Evolutionary conservation across 2,888 invertebrate species (phyloP), one percentile per base, ranked within the genome.

Genomic region (Rhimphoctona megacephalus): DNA sequence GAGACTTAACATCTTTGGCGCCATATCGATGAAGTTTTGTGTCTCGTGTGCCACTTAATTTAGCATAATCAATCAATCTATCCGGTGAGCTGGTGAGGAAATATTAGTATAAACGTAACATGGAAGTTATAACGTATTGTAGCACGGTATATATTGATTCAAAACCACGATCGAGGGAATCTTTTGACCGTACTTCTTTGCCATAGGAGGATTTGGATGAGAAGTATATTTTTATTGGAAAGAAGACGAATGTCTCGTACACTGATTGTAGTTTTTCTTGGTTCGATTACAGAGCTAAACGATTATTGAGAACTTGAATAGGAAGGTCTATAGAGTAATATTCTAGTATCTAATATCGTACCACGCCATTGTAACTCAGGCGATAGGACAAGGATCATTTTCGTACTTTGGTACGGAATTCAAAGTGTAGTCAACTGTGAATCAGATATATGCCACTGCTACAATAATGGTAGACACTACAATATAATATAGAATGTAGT

Each of bases 331-430:
- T 1, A 19, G 19, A 39, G 66, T 2, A 36, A 66, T 66, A n/a
- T 36, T 39, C 67, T 9, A 0, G 9, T n/a, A 39, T 46, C 39
- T 43, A 17, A 69, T 43, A 43, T 43, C 46, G 9, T 17, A 33
- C 25, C 33, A n/a, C 36, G n/a, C 1, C 52, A 30, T 61, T 61
- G 52, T 14, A 78, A 77, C 49, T 57, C 57, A 39, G 52, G 67
- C 79, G 64, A 74, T 66, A 54, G n/a, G 73, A 78, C 81, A 67
- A 61, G 85, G 83, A 76, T 83, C 76, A 85, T 82, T 85, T 67
- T 49, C 64, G 61, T 76, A 25, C 52, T 66, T 77, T 52, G 78
- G 46, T 69, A 49, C 49, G 33, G 73, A 52, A 72, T 83, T 80
- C 79, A 80, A 76, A 52, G 57, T 79, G 66, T 83, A 72, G 66